Evolutionary conservation across 1,140 invertebrate species (phyloP).

Genomic region (Drosophila neocordata): DNA sequence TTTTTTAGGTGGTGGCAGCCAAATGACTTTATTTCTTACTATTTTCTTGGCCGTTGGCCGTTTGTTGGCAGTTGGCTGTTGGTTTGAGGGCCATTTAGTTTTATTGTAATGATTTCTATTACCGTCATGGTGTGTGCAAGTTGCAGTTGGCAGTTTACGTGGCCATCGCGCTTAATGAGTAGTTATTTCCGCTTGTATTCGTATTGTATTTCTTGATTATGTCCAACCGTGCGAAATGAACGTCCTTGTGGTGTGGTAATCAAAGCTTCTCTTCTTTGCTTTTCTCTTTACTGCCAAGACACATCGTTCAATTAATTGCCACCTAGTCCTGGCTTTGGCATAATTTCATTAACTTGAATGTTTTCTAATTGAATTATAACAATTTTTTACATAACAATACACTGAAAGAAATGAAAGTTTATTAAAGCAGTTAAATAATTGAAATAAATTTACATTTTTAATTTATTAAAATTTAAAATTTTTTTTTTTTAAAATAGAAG

Average conservation of each 20-base stretch:
- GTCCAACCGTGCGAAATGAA: constrained; percentile 58
- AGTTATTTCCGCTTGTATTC: constrained; percentile 70
- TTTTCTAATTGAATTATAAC: constrained; percentile 69
- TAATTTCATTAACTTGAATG: constrained; percentile 65
- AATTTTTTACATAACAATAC: constrained; percentile 39
- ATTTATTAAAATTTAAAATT: no score
- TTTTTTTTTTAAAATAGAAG: no score
- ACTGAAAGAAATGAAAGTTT: background rate
- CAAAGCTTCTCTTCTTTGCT: constrained; percentile 35
- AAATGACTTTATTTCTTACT: constrained; percentile 68
- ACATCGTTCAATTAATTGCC: constrained; percentile 68
- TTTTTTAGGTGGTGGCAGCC: constrained; percentile 37
- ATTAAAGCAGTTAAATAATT: no score
- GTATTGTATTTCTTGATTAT: constrained; percentile 73
- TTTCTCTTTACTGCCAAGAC: constrained; percentile 48
- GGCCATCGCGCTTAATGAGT: constrained; percentile 76
- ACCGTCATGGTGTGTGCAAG: constrained; percentile 60
- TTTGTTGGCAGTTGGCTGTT: constrained; percentile 74
- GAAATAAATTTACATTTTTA: no score
- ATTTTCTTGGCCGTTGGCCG: constrained; percentile 46
- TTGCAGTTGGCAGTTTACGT: constrained; percentile 71
- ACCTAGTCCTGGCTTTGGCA: constrained; percentile 37
- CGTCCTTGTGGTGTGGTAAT: constrained; percentile 47
- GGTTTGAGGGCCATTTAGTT: constrained; percentile 74
- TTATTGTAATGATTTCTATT: constrained; percentile 81